Conservation (phyloP, 2,113 vertebrate genomes). For the Cochlearius cochlearius region DNA sequence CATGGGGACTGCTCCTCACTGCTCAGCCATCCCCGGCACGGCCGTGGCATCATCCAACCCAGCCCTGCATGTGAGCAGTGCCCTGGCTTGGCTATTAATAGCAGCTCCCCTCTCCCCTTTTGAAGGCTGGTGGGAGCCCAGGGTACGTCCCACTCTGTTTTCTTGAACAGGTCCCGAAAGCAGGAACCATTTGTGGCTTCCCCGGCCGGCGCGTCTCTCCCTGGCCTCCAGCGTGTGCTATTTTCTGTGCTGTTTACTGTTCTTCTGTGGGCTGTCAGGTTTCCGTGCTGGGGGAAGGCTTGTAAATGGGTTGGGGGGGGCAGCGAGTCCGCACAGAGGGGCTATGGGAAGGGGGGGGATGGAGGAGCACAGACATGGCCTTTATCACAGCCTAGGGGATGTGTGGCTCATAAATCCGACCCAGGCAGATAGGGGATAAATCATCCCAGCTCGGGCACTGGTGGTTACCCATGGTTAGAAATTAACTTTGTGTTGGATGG, state of each 20-base stretch:
- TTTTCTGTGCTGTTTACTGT: conserved; percentile 81
- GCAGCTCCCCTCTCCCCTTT: background rate
- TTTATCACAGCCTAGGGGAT: conserved; percentile 75
- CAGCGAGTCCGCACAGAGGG: background rate
- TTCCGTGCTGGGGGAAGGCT: conserved; percentile 70
- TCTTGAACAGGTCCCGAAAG: conserved; percentile 46
- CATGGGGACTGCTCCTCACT: background rate
- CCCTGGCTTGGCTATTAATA: background rate
- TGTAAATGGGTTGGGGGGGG: conserved; percentile 56
- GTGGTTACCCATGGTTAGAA: conserved; percentile 81
- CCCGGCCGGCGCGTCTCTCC: background rate
- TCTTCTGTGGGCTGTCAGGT: conserved; percentile 81
- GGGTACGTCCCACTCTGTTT: conserved; percentile 8
- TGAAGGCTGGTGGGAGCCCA: background rate
- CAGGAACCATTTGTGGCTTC: conserved; percentile 65
- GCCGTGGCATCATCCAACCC: background rate
- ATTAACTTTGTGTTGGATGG: conserved; percentile 81
- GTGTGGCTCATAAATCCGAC: conserved; percentile 73
- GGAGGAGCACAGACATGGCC: conserved; percentile 73
- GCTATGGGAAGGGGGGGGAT: background rate
- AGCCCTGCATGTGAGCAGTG: background rate
- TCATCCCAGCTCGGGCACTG: conserved; percentile 75
- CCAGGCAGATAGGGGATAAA: conserved; percentile 79
- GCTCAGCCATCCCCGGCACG: fast-evolving
- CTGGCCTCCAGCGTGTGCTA: conserved; percentile 50